Evolutionary conservation across 2,797 vertebrate genomes (phyloP).

Genomic region (Vultur gryphus): DNA sequence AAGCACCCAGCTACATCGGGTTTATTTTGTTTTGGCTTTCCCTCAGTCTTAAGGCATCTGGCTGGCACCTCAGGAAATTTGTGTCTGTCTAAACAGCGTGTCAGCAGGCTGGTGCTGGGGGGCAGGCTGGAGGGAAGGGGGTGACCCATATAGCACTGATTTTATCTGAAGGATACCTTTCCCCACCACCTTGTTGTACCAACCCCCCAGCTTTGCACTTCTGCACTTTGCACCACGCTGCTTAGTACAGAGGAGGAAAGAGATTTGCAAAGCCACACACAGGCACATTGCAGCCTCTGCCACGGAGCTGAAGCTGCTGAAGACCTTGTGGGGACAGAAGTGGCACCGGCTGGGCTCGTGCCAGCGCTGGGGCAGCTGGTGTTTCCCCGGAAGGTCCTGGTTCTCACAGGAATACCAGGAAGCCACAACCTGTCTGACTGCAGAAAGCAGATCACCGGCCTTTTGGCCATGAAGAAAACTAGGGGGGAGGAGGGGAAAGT

Average conservation of each 20-base stretch:
- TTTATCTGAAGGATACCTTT: background rate
- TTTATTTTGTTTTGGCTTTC: background rate
- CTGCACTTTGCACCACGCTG: fast-evolving
- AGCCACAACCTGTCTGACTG: background rate
- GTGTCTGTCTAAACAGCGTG: background rate
- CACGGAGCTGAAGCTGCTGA: background rate
- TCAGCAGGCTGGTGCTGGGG: background rate
- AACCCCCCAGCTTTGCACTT: background rate
- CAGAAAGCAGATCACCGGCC: background rate
- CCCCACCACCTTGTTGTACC: background rate
- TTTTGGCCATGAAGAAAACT: background rate
- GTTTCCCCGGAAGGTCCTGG: background rate
- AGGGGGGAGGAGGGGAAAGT: background rate
- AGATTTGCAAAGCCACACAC: background rate
- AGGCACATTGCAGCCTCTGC: fast-evolving
- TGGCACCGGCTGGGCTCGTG: background rate
- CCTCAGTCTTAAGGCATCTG: background rate
- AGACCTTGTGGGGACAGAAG: background rate
- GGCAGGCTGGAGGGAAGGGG: background rate
- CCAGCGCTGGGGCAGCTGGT: background rate
- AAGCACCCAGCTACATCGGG: background rate
- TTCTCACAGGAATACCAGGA: background rate
- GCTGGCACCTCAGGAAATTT: background rate
- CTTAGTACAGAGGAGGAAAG: background rate
- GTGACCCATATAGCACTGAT: background rate